Evolutionary conservation across 2,113 vertebrate species (phyloP), one percentile per base, ranked within the genome.

Genomic region (Sebastes schlegelii): DNA sequence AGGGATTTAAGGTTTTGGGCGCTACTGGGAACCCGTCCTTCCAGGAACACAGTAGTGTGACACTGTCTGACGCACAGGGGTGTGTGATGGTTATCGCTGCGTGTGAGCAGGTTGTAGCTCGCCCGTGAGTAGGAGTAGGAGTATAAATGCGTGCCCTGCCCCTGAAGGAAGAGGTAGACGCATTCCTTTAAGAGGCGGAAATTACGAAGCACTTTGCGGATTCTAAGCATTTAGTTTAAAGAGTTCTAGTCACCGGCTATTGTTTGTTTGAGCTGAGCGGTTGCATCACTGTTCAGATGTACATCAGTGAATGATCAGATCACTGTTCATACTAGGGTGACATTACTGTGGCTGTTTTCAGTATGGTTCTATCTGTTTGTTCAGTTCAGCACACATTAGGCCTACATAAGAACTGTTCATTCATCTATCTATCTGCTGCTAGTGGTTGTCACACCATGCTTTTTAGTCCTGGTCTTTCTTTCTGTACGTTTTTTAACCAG

Each of bases 61-160:
- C 74, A 66, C 57, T 42, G 34, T 34, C 34, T 34, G 74, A 13
- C 10, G n/a, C 12, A 46, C 52, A 55, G 23, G 58, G 61, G 40
- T 48, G 54, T 46, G 55, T 58, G 86, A 84, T 89, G 73, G 51
- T 73, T 86, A 85, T 89, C 72, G 34, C 49, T 62, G 70, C 55
- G 62, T 55, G 68, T 63, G 71, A 74, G 86, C 86, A 90, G 77
- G 93, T 85, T 61, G 52, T 43, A 77, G 66, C 91, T 82, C 23
- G 87, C 69, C 66, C 46, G 43, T 65, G 69, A 21, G 67, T 74
- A 52, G 21, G 64, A 68, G 71, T 57, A 58, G 49, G 61, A 34
- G 80, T 63, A 72, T 42, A 84, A 87, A 78, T 0, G 0, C 14
- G 21, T n/a, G 42, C 64, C 74, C 69, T 72, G 73, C 82, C 79